Evolutionary conservation across 2,888 invertebrate species (phyloP).

Genomic region (Pharmacophagus antenor): DNA sequence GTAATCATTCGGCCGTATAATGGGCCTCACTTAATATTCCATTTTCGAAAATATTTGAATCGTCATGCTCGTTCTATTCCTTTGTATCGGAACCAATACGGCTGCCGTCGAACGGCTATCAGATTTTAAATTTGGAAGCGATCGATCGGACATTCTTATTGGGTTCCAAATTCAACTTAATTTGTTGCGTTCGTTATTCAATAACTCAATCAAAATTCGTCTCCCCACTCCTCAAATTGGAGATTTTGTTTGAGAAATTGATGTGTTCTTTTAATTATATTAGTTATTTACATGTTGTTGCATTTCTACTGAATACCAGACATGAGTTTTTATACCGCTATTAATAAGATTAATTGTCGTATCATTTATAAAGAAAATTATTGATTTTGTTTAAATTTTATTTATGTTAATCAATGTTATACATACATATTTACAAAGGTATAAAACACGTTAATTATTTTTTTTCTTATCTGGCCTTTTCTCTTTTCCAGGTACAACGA

Average conservation of each 20-base stretch:
- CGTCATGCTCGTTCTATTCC: constrained; percentile 78
- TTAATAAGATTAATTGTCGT: no score
- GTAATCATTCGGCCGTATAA: constrained; percentile 73
- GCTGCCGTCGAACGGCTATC: constrained; percentile 60
- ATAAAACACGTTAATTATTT: constrained; percentile 12
- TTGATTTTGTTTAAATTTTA: no score
- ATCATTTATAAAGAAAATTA: no score
- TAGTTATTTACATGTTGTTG: no score
- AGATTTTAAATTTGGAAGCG: constrained; percentile 76
- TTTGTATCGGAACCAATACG: constrained; percentile 64
- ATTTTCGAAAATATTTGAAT: constrained; percentile 79
- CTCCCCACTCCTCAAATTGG: constrained; percentile 1
- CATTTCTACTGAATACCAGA: no score
- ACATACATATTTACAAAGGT: no score
- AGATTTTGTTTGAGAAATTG: background rate
- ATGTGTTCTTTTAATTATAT: no score
- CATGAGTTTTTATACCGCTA: no score
- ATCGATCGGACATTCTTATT: constrained; percentile 62
- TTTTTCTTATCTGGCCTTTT: constrained; percentile 39
- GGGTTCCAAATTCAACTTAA: constrained; percentile 58
- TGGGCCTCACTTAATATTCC: constrained; percentile 79
- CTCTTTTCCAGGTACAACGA: constrained; percentile 59
- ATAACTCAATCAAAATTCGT: constrained; percentile 38
- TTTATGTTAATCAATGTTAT: no score
- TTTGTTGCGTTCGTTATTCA: constrained; percentile 38